A percentile compares a stretch with the other conserved stretches of the same genome.
These are phyloP conservation scores for Podarcis muralis DNA, from an alignment of 2,113 vertebrate species.

Conservation along the genomic window DNA sequence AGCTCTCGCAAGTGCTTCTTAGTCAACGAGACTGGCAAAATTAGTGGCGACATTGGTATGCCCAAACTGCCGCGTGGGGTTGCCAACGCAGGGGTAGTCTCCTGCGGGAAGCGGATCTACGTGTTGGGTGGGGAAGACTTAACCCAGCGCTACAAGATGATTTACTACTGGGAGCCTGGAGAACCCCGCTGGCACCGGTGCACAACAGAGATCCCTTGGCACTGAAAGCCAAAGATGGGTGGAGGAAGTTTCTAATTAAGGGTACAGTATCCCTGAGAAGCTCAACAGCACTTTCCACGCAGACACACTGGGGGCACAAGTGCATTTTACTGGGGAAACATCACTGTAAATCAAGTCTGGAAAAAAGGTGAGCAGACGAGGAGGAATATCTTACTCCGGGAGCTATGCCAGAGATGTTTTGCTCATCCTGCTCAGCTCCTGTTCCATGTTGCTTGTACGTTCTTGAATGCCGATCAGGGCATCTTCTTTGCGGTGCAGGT, in stretches of 20 bases:
- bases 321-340: background rate
- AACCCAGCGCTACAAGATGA: background rate
- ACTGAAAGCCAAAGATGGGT: background rate
- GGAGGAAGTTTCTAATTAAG: background rate
- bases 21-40: background rate
- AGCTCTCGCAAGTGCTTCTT: background rate
- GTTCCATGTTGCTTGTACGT: background rate
- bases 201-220: background rate
- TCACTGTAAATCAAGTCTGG: background rate
- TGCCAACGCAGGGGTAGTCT: background rate
- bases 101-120: background rate
- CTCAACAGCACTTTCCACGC: background rate
- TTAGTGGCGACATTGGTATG: accelerated
- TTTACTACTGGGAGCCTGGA: background rate
- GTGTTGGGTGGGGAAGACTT: slow-evolving; percentile 16
- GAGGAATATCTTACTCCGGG: background rate
- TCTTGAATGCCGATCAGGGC: slow-evolving; percentile 47
- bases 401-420: too few relatives aligned
- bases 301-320: background rate
- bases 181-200: slow-evolving; percentile 6
- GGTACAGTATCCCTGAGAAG: background rate
- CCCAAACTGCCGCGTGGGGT: background rate
- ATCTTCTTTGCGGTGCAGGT: slow-evolving; percentile 78
- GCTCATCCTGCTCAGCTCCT: too few relatives aligned
- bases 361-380: background rate